Evolutionary conservation across 2,113 vertebrate genomes (phyloP).

Genomic region (Rhinolophus sinicus): DNA sequence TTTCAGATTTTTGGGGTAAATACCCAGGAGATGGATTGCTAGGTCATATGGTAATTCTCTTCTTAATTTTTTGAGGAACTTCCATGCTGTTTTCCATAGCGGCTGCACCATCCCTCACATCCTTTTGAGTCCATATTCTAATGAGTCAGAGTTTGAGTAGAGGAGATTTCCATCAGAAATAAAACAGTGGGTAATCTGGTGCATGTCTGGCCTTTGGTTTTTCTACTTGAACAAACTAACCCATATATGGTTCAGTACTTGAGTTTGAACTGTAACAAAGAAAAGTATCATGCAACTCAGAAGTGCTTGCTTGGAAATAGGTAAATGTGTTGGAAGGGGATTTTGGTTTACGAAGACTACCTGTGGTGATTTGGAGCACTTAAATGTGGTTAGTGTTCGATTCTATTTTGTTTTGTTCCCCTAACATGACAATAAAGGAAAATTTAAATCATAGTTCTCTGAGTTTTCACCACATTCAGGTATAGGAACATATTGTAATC

Average conservation of each 20-base stretch:
- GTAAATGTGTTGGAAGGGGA: not conserved
- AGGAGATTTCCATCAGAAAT: not conserved
- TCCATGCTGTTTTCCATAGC: no score
- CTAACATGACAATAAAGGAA: not conserved
- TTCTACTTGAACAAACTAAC: not conserved
- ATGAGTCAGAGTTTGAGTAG: not conserved
- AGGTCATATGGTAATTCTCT: no score
- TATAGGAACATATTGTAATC: not conserved
- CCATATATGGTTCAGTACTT: not conserved
- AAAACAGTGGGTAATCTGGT: not conserved
- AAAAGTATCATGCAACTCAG: not conserved
- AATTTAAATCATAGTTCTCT: not conserved
- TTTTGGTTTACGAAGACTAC: not conserved
- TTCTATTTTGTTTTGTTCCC: not conserved
- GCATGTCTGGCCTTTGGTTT: not conserved
- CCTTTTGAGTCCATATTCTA: not conserved
- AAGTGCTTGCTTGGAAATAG: not conserved
- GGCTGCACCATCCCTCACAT: not conserved
- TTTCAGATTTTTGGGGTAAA: no score
- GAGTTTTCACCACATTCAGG: not conserved
- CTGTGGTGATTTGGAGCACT: not conserved
- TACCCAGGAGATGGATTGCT: no score
- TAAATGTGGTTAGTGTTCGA: not conserved
- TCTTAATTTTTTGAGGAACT: no score
- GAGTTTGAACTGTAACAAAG: not conserved